Percentiles rank a stretch among this genome's conserved stretches.
phyloP scores from a whole-genome alignment of 2,888 invertebrate species.

The Rhamnusium bicolor region DNA sequence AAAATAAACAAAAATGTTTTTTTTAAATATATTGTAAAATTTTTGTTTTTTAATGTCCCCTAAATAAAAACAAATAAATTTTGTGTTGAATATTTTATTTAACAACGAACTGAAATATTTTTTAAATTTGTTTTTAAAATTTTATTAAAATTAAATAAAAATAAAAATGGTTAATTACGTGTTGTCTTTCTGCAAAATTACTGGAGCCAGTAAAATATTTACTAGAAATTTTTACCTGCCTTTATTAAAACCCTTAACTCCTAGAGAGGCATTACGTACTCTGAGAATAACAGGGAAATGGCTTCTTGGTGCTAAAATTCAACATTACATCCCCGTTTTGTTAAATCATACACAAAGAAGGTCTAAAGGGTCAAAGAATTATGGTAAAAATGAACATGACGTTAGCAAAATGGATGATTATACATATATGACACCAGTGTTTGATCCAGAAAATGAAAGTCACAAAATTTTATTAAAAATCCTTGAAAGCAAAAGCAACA shows the following conservation, averaged over 20 bases:
- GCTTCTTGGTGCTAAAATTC: slow-evolving; percentile 83
- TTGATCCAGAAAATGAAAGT: slow-evolving; percentile 80
- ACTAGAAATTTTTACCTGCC: slow-evolving; percentile 90
- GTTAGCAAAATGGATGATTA: slow-evolving; percentile 79
- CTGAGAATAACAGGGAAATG: slow-evolving; percentile 86
- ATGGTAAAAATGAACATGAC: slow-evolving; percentile 81
- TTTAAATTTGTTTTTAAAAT: background rate
- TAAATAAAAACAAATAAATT: slow-evolving; percentile 46
- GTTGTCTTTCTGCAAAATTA: slow-evolving; percentile 83
- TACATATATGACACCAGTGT: slow-evolving; percentile 82
- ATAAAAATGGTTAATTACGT: slow-evolving; percentile 69
- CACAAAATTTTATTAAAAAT: slow-evolving; percentile 78
- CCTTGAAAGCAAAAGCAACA: slow-evolving; percentile 75
- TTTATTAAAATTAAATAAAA: slow-evolving; percentile 33
- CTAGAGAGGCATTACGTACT: slow-evolving; percentile 86
- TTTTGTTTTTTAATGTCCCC: slow-evolving; percentile 20
- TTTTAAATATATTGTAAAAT: slow-evolving; percentile 27
- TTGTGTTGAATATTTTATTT: slow-evolving; percentile 40
- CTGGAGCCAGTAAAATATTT: slow-evolving; percentile 85
- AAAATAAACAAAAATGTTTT: slow-evolving; percentile 24
- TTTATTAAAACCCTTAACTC: slow-evolving; percentile 85
- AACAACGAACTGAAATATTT: background rate
- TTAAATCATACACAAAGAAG: slow-evolving; percentile 71
- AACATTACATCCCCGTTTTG: slow-evolving; percentile 86
- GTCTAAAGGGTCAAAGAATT: slow-evolving; percentile 69